Conservation (phyloP, 2,797 vertebrate genomes). For the Forpus xanthops region DNA sequence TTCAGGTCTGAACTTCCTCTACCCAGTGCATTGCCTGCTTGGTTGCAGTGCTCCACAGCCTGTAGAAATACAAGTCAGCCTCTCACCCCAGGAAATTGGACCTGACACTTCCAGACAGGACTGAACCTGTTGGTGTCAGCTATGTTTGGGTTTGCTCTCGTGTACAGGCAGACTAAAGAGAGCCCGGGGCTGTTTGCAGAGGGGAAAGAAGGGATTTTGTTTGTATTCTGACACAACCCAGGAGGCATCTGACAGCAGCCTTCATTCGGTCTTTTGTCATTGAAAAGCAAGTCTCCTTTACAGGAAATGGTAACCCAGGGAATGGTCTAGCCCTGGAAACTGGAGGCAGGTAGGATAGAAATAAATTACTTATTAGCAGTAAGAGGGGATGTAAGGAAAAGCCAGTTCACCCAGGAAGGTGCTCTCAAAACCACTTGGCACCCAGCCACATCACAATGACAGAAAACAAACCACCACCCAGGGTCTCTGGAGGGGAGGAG, state of each 20-base stretch:
- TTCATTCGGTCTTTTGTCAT: neutral
- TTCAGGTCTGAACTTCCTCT: neutral
- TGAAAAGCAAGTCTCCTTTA: neutral
- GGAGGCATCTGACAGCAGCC: neutral
- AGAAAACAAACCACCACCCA: neutral
- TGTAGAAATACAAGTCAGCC: neutral
- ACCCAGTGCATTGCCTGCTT: neutral
- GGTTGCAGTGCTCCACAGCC: neutral
- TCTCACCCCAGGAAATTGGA: neutral
- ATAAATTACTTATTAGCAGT: neutral
- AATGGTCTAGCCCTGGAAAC: neutral
- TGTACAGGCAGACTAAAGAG: neutral
- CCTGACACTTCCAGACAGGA: neutral
- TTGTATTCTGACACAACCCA: neutral
- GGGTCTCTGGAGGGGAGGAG: neutral
- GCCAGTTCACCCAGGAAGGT: neutral
- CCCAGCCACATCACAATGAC: neutral
- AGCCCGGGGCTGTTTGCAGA: neutral
- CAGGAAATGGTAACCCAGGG: neutral
- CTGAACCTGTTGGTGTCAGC: neutral
- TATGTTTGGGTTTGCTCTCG: neutral
- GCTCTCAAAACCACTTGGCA: neutral
- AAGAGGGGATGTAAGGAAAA: neutral
- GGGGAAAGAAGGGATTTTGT: neutral
- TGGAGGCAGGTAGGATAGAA: neutral